Conservation (phyloP, 2,888 invertebrate genomes). For the Catotricha subobsoleta region DNA sequence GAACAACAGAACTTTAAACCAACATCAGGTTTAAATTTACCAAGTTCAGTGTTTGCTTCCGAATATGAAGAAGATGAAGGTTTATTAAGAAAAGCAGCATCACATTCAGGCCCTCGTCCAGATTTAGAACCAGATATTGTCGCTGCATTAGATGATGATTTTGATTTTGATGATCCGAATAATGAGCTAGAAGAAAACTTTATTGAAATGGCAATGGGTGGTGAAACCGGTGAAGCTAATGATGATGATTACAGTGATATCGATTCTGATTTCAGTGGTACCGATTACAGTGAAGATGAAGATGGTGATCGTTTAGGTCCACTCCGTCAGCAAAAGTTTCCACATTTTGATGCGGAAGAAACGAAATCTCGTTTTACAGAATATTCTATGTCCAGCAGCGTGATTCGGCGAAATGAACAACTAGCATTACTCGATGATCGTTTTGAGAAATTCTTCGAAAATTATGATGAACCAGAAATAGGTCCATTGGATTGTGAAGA, state of each 20-base stretch:
- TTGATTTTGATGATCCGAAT: conserved; percentile 64
- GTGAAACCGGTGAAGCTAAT: conserved; percentile 14
- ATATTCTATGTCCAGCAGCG: conserved; percentile 86
- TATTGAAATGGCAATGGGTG: conserved; percentile 47
- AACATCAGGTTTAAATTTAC: conserved; percentile 36
- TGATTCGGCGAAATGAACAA: conserved; percentile 68
- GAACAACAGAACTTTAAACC: too few species aligned
- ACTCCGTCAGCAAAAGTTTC: conserved; percentile 30
- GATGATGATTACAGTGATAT: conserved; percentile 8
- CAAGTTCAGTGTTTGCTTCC: conserved; percentile 78
- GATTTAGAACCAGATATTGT: conserved; percentile 84
- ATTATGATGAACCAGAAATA: conserved; percentile 75
- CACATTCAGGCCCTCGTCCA: conserved; percentile 35
- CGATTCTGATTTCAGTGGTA: conserved; percentile 13
- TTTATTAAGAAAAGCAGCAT: conserved; percentile 27
- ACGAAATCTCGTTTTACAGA: conserved; percentile 78
- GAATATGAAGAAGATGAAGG: conserved; percentile 71
- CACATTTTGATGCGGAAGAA: conserved; percentile 39
- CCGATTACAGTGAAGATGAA: conserved; percentile 11
- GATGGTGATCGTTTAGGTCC: conserved; percentile 27
- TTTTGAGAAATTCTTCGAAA: conserved; percentile 72
- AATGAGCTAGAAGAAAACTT: conserved; percentile 87
- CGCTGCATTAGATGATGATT: conserved; percentile 86
- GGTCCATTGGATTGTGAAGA: conserved; percentile 83
- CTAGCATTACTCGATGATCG: conserved; percentile 64